Percentiles rank a stretch among this genome's conserved stretches.
Evolutionary conservation across 2,888 invertebrate genomes (phyloP).

Genomic region (Enchytraeus crypticus): DNA sequence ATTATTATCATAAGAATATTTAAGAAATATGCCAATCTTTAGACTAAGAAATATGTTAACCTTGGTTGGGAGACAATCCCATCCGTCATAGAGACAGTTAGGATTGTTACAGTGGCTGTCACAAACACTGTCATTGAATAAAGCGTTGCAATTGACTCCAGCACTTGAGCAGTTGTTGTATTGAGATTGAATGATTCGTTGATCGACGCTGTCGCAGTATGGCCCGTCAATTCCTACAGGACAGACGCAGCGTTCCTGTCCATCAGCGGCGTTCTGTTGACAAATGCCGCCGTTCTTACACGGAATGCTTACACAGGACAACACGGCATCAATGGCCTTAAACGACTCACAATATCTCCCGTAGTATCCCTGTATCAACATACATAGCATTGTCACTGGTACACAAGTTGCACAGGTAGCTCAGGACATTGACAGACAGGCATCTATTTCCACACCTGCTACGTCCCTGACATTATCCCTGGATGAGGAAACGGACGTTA

Average conservation of each 20-base stretch:
- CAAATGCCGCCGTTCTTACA: conserved; percentile 72
- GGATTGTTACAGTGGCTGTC: conserved; percentile 85
- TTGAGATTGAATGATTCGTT: conserved; percentile 23
- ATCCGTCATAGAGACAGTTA: conserved; percentile 87
- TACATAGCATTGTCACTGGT: too few species aligned
- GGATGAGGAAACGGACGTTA: too few species aligned
- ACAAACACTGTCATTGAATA: conserved; percentile 80
- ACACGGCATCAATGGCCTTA: conserved; percentile 56
- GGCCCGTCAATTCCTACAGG: conserved; percentile 41
- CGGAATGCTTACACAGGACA: conserved; percentile 63
- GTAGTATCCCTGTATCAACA: background rate
- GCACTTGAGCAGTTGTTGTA: background rate
- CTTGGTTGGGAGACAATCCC: conserved; percentile 62
- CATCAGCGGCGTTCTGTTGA: conserved; percentile 44
- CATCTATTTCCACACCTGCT: conserved; percentile 84
- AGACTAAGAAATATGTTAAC: too few species aligned
- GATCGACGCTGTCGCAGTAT: conserved; percentile 37
- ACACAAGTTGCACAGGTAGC: conserved; percentile 58
- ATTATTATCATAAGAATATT: too few species aligned
- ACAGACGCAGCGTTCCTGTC: conserved; percentile 38
- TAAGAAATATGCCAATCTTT: too few species aligned
- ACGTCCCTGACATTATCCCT: too few species aligned
- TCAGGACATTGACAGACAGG: conserved; percentile 63
- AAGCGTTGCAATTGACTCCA: conserved; percentile 65
- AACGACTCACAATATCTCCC: background rate